Evolutionary conservation across 2,888 invertebrate genomes (phyloP).

Genomic region (Sphinx pinastri): DNA sequence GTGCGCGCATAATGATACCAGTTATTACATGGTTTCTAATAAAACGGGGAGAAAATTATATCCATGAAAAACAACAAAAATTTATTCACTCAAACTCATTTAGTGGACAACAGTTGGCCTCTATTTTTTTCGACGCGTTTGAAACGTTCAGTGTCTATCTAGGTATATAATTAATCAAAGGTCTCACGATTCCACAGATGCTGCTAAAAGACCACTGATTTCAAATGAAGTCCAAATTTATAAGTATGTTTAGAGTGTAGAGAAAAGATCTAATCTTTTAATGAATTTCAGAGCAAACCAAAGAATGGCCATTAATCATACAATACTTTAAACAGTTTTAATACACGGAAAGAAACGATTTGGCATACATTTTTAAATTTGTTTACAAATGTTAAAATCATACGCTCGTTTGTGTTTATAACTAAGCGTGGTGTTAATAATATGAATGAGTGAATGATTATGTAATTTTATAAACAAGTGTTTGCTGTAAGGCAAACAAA

Average conservation of each 20-base stretch:
- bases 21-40: too few relatives aligned
- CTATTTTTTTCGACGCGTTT: too few relatives aligned
- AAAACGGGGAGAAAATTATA: too few relatives aligned
- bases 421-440: neutral
- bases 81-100: too few relatives aligned
- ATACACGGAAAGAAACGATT: conserved; percentile 1
- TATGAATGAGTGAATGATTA: conserved; percentile 16
- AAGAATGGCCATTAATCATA: conserved; percentile 5
- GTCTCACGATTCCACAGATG: too few relatives aligned
- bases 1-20: too few relatives aligned
- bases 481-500: neutral
- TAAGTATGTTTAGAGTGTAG: neutral
- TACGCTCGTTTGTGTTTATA: conserved; percentile 7
- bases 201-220: neutral
- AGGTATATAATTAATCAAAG: too few relatives aligned
- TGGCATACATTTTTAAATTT: conserved; percentile 9
- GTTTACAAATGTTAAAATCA: conserved; percentile 2
- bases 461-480: conserved; percentile 14
- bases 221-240: neutral
- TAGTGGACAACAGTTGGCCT: too few relatives aligned
- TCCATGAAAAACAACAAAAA: too few relatives aligned
- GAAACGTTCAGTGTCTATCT: too few relatives aligned
- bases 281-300: neutral
- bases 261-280: neutral
- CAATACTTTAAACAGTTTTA: conserved; percentile 8